These are phyloP conservation scores for Leptura quadrifasciata DNA, from an alignment of 2,888 invertebrate genomes.

Conservation along the genomic window DNA sequence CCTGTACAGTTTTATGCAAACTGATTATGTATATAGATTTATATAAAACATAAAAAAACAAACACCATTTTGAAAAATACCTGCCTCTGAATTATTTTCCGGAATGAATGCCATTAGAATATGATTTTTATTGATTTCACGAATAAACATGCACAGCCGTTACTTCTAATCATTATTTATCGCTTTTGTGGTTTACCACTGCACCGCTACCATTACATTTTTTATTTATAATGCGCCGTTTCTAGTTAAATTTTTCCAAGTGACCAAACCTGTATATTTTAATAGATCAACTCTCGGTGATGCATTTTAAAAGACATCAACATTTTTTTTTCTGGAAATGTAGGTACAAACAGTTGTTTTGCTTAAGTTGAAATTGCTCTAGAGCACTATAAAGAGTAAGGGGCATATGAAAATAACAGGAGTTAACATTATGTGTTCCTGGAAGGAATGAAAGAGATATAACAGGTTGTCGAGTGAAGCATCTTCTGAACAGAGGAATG, in stretches of 20 bases:
- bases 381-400: neutral
- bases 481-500: neutral
- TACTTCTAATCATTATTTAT: too few relatives aligned
- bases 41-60: too few relatives aligned
- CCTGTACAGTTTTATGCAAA: too few relatives aligned
- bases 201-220: too few relatives aligned
- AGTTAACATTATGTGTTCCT: conserved; percentile 4
- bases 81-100: too few relatives aligned
- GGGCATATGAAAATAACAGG: conserved; percentile 9
- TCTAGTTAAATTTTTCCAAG: neutral
- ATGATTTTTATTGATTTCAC: too few relatives aligned
- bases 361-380: neutral
- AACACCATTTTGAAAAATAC: too few relatives aligned
- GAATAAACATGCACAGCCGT: too few relatives aligned
- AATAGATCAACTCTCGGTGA: neutral
- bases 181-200: too few relatives aligned
- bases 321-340: neutral
- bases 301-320: neutral
- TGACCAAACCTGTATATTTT: neutral
- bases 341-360: neutral
- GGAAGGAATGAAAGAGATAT: neutral
- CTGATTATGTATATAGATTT: too few relatives aligned
- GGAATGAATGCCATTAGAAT: too few relatives aligned
- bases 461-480: conserved; percentile 7
- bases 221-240: too few relatives aligned